Percentiles rank a stretch among this genome's conserved stretches.
phyloP scores from a whole-genome alignment of 2,113 vertebrate genomes.

The Prochilodus magdalenae region DNA sequence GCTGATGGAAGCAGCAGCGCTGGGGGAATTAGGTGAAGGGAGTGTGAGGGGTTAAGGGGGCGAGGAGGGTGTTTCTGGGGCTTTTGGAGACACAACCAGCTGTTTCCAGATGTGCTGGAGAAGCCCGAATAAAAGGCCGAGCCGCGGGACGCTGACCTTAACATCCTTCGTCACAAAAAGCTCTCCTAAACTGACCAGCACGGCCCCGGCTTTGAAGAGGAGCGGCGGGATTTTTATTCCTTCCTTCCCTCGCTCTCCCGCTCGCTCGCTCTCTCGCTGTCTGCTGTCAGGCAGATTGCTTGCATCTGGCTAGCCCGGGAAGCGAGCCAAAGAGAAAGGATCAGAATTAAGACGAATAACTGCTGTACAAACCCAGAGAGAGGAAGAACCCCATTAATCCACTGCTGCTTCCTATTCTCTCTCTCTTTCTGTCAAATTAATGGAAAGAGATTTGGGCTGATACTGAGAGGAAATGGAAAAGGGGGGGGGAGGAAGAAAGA shows the following conservation, averaged over 20 bases:
- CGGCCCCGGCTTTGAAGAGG: constrained; percentile 54
- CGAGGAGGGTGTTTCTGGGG: constrained; percentile 3
- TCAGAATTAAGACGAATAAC: constrained; percentile 69
- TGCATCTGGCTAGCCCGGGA: constrained; percentile 65
- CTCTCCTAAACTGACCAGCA: constrained; percentile 40
- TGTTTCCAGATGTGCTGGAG: constrained; percentile 41
- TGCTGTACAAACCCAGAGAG: constrained; percentile 37
- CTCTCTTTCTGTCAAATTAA: constrained; percentile 26
- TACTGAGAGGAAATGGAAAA: constrained; percentile 40
- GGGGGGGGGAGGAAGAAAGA: constrained; percentile 21
- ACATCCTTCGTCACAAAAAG: constrained; percentile 28
- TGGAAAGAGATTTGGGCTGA: constrained; percentile 50
- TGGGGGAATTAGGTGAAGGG: neutral
- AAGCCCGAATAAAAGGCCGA: neutral
- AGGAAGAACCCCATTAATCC: constrained; percentile 71
- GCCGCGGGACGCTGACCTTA: constrained; percentile 33
- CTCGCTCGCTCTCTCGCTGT: neutral
- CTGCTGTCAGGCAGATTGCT: constrained; percentile 56
- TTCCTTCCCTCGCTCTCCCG: constrained; percentile 4
- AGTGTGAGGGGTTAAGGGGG: neutral
- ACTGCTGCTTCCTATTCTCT: constrained; percentile 51
- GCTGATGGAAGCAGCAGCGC: no score
- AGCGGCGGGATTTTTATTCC: constrained; percentile 47
- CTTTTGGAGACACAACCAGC: neutral
- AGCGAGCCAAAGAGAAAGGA: constrained; percentile 59